Evolutionary conservation across 2,113 vertebrate species (phyloP).

Genomic region (Cyphomyrus discorhynchus): DNA sequence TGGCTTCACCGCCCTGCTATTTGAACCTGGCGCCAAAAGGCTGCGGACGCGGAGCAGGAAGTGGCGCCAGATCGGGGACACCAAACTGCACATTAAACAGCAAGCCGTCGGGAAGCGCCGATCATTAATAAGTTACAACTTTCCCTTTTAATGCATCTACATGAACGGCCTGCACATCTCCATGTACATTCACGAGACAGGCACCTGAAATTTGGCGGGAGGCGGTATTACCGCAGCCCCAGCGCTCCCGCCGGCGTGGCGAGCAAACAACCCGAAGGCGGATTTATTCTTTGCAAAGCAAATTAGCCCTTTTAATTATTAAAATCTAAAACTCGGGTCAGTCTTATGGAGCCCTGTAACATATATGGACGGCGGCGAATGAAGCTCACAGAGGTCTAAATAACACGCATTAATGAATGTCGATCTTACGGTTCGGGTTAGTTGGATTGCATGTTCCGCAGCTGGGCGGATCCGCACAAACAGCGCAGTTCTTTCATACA

Average conservation of each 20-base stretch:
- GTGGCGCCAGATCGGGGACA: neutral
- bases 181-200: neutral
- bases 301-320: neutral
- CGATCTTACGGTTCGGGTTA: neutral
- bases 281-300: no score
- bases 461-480: neutral
- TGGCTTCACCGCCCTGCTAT: neutral
- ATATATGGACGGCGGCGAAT: neutral
- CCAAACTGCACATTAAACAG: neutral
- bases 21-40: conserved; percentile 4
- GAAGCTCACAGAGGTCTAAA: neutral
- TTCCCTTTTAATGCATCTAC: neutral
- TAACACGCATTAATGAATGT: neutral
- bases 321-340: neutral
- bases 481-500: neutral
- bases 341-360: neutral
- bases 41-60: neutral
- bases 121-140: neutral
- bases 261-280: neutral
- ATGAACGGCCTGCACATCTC: neutral
- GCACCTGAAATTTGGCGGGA: neutral
- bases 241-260: neutral
- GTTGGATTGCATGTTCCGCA: neutral
- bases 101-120: neutral
- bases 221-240: neutral